Evolutionary conservation across 2,797 vertebrate genomes (phyloP), one percentile per base, ranked within the genome.

Genomic region (Ciconia nigra): DNA sequence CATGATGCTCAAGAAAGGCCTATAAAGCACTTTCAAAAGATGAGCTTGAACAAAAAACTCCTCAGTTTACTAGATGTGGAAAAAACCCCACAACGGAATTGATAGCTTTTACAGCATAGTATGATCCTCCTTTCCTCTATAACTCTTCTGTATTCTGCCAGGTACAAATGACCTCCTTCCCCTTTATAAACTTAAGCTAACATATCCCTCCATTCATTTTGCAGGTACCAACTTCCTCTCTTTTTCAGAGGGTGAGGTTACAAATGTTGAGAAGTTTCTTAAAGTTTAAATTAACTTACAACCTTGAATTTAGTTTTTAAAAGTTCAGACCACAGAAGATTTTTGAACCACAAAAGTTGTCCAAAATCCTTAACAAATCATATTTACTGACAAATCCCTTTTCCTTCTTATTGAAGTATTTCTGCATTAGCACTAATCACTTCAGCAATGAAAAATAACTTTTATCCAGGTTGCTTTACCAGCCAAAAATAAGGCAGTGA

Each of bases 1-100:
- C 44, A 71, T 5, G 29, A 93, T 69, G 35, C 58, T 61, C 78
- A 73, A 87, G 29, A 69, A 78, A 72, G 17, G 37, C 22, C 54
- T 67, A 49, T 13, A 49, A 92, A 18, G 19, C 33, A 51, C 42
- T 71, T 76, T 25, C 21, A 82, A 69, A 89, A 86, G 37, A 57
- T 13, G 5, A 83, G 22, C 31, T 55, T 21, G 13, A 92, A 57
- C 11, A 47, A 87, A 87, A 31, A 51, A 72, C 7, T 79, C 2
- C 0, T 0, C 0, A 13, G 3, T 87, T 55, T 54, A 87, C 24
- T 37, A 51, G 21, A 70, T 19, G 29, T 57, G 22, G 52, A 42
- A 82, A 69, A 91, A 77, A 46, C 0, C 2, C 15, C 13, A 44
- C 15, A 35, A 78, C 1, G 79, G 37, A 89, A 79, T 1, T 67